A percentile compares a stretch with the other conserved stretches of the same genome.
Conservation (phyloP, 92 coral and sea anemone genomes). For the Paramuricea clavata region DNA sequence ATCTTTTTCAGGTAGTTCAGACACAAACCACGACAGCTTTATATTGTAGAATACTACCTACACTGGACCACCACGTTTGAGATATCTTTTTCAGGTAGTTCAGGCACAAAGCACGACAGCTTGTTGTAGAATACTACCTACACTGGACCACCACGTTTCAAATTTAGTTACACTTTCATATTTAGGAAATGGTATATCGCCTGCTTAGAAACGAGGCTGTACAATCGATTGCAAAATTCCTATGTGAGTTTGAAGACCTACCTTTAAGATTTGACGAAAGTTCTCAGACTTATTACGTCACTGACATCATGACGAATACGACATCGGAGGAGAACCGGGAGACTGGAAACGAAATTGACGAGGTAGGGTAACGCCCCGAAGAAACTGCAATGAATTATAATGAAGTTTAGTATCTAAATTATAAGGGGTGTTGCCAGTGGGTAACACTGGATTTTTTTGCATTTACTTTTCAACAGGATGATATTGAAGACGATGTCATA, state of each 20-base stretch:
- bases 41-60: neutral
- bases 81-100: slow-evolving; percentile 15
- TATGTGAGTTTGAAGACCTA: slow-evolving; percentile 47
- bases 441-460: neutral
- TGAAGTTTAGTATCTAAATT: neutral
- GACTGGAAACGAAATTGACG: slow-evolving; percentile 28
- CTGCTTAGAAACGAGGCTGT: slow-evolving; percentile 28
- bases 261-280: slow-evolving; percentile 25
- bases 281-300: neutral
- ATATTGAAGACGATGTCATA: slow-evolving; percentile 78
- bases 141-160: neutral
- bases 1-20: slow-evolving; percentile 7
- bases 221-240: neutral
- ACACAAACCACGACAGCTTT: slow-evolving; percentile 1
- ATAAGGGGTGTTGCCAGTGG: neutral
- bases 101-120: neutral
- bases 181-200: slow-evolving; percentile 20
- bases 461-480: slow-evolving; percentile 8
- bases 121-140: too few species aligned
- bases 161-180: neutral
- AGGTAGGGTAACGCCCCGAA: neutral
- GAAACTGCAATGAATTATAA: neutral
- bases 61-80: slow-evolving; percentile 13
- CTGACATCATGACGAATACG: neutral
- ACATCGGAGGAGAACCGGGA: neutral